Evolutionary conservation across 2,888 invertebrate species (phyloP), one percentile per base, ranked within the genome.

Genomic region (Stenodema calcarata): DNA sequence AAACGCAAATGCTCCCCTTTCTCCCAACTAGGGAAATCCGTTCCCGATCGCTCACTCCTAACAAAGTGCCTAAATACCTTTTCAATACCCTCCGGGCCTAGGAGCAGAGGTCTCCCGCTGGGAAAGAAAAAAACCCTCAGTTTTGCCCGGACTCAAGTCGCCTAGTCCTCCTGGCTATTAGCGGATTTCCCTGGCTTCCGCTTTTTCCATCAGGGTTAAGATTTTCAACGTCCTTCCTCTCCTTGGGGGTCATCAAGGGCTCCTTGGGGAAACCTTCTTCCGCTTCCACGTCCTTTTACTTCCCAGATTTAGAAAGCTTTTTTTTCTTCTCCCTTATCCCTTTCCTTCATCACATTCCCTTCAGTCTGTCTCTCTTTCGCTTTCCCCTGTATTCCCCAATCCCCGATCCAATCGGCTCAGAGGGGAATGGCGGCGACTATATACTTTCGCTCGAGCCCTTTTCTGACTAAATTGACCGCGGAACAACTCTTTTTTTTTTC

Each of bases 181-280:
- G 78, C 41, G 78, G 78, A 78, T 78, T 78, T 44, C 78, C 44
- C 41, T 44, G 78, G 44, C 42, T 44, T 44, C 44, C 42, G 78
- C 41, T 42, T 42, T 44, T 78, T 78, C 78, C 78, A 78, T 78
- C 78, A 78, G 78, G 78, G 78, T 78, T 78, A 44, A 78, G 78
- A 78, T 78, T 78, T 78, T 78, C 78, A 78, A 44, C 44, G 42
- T 44, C 78, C 78, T 70, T 76, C 18, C 14, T 44, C 16, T 18
- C 62, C 18, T 18, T 2, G 44, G 44, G 78, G 78, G 41, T 42
- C 41, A 42, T 42, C 41, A 78, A 42, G 78, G 44, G 7, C 18
- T 27, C 78, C 18, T 78, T 11, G n/a, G 78, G 78, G 35, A 18
- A 62, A 62, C 23, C 62, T 54, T 44, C 35, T 41, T 35, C 27